Base-by-base conservation (phyloP, 64 coral and sea anemone genomes). In the Acropora tenuis region DNA sequence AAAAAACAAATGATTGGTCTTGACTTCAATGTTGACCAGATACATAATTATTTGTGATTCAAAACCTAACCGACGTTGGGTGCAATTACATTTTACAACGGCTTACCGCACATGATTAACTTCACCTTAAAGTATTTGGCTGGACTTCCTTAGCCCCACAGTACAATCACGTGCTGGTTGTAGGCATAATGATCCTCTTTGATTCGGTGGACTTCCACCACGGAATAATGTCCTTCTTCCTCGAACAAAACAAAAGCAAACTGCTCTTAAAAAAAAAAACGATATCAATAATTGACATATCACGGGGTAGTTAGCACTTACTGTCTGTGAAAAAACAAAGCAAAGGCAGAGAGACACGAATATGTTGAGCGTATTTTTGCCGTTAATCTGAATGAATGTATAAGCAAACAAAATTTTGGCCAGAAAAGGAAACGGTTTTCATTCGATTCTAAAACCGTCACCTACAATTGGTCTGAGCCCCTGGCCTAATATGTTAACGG, bases 71-170 rank as follows among this genome's bases (percentile, higher is more conserved):
- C 9, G 61, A 66, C 61, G 61, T 66, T 8, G 61, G 61, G 61
- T 66, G 8, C 67, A 71, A 71, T 71, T 71, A 71, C 67, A 71
- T 71, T 71, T 71, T 71, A 40, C 67, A 20, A 71, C n/a, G 67
- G 67, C 67, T 71, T 71, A 71, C 67, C 67, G 67, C 67, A 71
- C 67, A 71, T 71, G 67, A 71, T n/a, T n/a, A 71, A 71, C 67
- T 71, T 71, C 19, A n/a, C 18, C 67, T 20, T 20, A 20, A 71
- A 71, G 67, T 71, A 71, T 71, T 71, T 71, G 18, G 19, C 67
- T 20, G n/a, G 17, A 71, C 67, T n/a, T 71, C 67, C 67, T 71
- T 71, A 20, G 67, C 67, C 67, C 67, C 67, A 71, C 67, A 71
- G 67, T 71, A 71, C 67, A 71, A 20, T 71, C 19, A 71, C 67